Evolutionary conservation across 2,113 vertebrate species (phyloP).

Genomic region (Otolemur garnettii): DNA sequence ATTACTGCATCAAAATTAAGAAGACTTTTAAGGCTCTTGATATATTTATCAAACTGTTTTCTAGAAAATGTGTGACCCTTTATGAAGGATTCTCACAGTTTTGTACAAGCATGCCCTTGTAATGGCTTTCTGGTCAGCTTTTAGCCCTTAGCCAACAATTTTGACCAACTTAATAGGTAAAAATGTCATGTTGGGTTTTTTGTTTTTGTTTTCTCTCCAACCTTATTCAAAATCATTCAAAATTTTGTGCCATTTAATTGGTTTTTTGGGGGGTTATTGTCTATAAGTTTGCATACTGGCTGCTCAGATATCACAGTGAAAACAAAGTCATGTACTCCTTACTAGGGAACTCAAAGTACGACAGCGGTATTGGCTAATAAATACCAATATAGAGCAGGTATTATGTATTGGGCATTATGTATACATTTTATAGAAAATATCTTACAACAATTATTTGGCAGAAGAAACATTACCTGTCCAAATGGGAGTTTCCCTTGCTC

Average conservation of each 20-base stretch:
- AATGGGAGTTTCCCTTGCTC: neutral
- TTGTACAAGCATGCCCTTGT: neutral
- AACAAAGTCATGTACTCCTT: neutral
- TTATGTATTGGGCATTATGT: neutral
- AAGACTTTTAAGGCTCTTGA: neutral
- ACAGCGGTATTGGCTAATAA: neutral
- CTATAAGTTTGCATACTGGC: neutral
- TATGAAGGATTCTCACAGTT: neutral
- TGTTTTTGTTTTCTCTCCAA: neutral
- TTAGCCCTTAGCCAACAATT: neutral
- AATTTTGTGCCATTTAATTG: neutral
- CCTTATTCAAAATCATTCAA: constrained; percentile 4
- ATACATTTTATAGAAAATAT: neutral
- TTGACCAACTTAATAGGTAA: neutral
- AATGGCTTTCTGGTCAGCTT: neutral
- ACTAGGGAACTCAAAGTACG: neutral
- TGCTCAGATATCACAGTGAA: neutral
- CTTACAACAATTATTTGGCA: neutral
- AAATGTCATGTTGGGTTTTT: neutral
- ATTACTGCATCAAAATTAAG: neutral
- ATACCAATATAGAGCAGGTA: neutral
- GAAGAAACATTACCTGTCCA: neutral
- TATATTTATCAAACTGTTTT: neutral
- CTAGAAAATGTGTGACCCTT: neutral
- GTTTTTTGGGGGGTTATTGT: neutral